Evolutionary conservation across 2,797 vertebrate genomes (phyloP), one percentile per base, ranked within the genome.

Genomic region (Iguana delicatissima): DNA sequence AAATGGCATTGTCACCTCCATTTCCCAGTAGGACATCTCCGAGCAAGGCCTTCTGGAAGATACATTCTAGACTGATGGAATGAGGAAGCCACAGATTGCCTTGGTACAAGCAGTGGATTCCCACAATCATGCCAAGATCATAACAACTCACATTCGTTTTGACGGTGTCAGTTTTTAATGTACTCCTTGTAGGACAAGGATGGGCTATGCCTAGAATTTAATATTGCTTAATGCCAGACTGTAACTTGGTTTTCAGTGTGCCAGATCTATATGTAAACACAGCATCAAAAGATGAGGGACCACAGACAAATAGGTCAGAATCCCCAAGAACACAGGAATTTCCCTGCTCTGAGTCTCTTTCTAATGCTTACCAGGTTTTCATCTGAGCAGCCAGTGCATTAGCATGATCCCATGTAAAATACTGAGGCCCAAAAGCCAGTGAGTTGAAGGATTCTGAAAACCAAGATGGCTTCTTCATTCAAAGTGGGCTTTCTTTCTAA

Each of bases 381-480:
- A 0, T 22, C 64, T 59, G 12, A 55, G n/a, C 26, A 72, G 50
- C 35, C 38, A 6, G 22, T 29, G 8, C 69, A 38, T 79, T 46
- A 84, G 20, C 57, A 57, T 6, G 8, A 42, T 13, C 6, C 83
- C 77, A 52, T 92, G 84, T 80, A 42, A 1, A 80, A 0, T 8
- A 3, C 52, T 4, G 86, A 90, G 62, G 59, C 38, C 32, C 73
- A 81, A 52, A 18, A 20, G n/a, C 64, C 81, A 90, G 42, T 80
- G 22, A 14, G 80, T 0, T 9, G 64, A n/a, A 10, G 59, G 1
- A 46, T 81, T 92, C 26, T 74, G 12, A 85, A 77, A 52, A 29
- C 90, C 93, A 89, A 85, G 22, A 50, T n/a, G 85, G 84, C 35
- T 81, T 59, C 86, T 7, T 13, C 3, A 90, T 12, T 67, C 38